phyloP scores from a whole-genome alignment of 92 coral and sea anemone genomes.

The Porites evermanni region DNA sequence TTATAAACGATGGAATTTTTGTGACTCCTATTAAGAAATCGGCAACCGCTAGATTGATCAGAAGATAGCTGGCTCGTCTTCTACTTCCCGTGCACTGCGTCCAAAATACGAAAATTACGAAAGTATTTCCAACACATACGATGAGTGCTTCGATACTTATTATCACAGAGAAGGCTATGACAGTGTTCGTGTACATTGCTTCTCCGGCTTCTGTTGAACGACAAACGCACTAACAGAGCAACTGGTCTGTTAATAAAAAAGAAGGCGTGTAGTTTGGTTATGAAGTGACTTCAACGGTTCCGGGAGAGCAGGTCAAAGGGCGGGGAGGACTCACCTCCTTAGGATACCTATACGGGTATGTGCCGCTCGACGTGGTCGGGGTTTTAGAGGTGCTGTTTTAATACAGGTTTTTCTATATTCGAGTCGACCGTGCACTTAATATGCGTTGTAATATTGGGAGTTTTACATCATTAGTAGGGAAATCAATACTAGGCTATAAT shows the following conservation, averaged over 20 bases:
- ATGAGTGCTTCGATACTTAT: neutral
- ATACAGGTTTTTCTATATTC: too few species aligned
- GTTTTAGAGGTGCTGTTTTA: too few species aligned
- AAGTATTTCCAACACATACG: neutral
- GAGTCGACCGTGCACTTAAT: too few species aligned
- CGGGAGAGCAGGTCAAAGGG: too few species aligned
- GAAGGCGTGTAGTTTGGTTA: neutral
- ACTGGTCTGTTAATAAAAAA: neutral
- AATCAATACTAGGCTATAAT: too few species aligned
- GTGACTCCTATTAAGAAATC: neutral
- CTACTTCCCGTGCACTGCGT: neutral
- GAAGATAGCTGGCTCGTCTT: slow-evolving; percentile 2
- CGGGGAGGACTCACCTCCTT: too few species aligned
- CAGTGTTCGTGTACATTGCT: neutral
- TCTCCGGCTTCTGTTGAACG: neutral
- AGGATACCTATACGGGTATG: too few species aligned
- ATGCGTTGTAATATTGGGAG: too few species aligned
- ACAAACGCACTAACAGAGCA: neutral
- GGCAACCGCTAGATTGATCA: neutral
- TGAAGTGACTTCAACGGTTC: too few species aligned
- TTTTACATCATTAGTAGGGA: too few species aligned
- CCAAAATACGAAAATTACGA: neutral
- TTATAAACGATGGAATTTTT: neutral
- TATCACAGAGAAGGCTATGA: neutral
- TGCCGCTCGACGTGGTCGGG: too few species aligned